Base-by-base conservation (phyloP, 2,888 invertebrate species). In the Sesia bembeciformis region DNA sequence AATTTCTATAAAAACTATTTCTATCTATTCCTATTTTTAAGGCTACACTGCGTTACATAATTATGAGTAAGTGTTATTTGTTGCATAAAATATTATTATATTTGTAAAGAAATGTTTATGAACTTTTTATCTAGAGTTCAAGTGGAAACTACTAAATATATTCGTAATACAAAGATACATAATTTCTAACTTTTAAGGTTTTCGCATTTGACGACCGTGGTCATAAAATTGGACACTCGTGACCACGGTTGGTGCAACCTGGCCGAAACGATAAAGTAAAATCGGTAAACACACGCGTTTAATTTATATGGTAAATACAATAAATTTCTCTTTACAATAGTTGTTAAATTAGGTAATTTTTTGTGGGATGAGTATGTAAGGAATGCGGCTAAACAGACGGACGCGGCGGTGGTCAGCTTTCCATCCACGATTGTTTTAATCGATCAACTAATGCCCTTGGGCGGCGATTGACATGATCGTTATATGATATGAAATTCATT, bases 381-480 rank as follows among this genome's bases (percentile, higher is more conserved):
- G 80, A 81, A 81, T 81, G 81, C 76, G 78, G 79, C 74, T 79
- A 74, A 63, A 66, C 72, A 72, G 67, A 73, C 73, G 66, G 4
- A 8, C n/a, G 7, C 46, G n/a, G 46, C 38, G 5, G 62, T 66
- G 70, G 62, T 61, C 66, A 65, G 66, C 64, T 65, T 66, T 62
- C 74, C 71, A 74, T 74, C 79, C 78, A 65, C 66, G 66, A 74
- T 75, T 76, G 77, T 80, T 79, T 75, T 75, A 72, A 75, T 80
- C 68, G 70, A 68, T 67, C 63, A 58, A 63, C 65, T 6, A 50
- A 50, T 64, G 68, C 66, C 62, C 62, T 64, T 61, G 58, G 50
- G 50, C 50, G 50, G 4, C 50, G 50, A 39, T 54, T 51, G 54
- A 51, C 54, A 54, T 41, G 51, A 40, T 50, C 51, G 39, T 53